These are phyloP conservation scores for Scolopax rusticola DNA, from an alignment of 2,797 vertebrate species.

Conservation along the genomic window DNA sequence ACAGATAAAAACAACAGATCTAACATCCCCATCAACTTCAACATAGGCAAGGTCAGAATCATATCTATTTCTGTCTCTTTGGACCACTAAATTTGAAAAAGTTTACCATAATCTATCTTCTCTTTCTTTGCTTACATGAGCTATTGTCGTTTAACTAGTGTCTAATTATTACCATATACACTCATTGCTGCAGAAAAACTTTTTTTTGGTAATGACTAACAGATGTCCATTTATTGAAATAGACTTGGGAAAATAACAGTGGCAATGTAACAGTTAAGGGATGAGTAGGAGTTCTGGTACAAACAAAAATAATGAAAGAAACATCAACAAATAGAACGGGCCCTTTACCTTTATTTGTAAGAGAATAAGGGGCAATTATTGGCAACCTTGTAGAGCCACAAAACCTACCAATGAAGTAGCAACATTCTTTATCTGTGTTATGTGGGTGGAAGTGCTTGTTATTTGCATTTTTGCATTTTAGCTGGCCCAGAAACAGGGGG, in stretches of 20 bases:
- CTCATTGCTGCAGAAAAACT: not conserved
- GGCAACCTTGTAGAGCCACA: not conserved
- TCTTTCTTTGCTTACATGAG: not conserved
- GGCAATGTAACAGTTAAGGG: not conserved
- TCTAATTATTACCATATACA: not conserved
- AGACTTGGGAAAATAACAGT: not conserved
- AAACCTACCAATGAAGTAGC: not conserved
- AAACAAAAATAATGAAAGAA: not conserved
- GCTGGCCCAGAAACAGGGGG: not conserved
- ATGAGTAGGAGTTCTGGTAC: not conserved
- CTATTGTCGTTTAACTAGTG: not conserved
- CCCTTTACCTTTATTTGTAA: not conserved
- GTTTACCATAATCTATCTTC: not conserved
- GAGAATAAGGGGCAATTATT: not conserved
- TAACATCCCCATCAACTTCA: not conserved
- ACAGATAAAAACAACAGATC: not conserved
- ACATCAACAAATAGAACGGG: not conserved
- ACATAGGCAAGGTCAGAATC: not conserved
- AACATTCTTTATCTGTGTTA: not conserved
- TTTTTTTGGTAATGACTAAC: not conserved
- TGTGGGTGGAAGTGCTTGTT: not conserved
- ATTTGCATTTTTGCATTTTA: not conserved
- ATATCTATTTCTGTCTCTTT: not conserved
- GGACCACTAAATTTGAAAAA: rapidly evolving
- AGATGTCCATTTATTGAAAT: not conserved